phyloP scores from a whole-genome alignment of 2,888 invertebrate genomes.

The Arrhopalites spinosus region DNA sequence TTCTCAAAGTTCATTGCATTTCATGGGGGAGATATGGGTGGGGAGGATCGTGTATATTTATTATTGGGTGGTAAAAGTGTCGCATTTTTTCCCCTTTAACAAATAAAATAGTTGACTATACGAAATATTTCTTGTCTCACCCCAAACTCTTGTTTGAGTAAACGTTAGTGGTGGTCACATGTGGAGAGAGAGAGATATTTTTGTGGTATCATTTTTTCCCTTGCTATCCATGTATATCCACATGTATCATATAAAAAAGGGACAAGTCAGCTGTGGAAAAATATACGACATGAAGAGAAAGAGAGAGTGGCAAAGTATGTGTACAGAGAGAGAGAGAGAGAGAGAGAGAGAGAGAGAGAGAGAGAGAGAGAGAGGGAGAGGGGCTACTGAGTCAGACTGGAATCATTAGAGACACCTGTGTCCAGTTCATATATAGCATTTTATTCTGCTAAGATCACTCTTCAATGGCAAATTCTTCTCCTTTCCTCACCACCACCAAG shows the following conservation, averaged over 20 bases:
- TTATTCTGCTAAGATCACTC: slow-evolving; percentile 50
- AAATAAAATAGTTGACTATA: no score
- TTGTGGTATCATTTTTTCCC: slow-evolving; percentile 49
- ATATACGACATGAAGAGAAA: slow-evolving; percentile 15
- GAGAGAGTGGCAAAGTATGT: slow-evolving; percentile 10
- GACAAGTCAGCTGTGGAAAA: slow-evolving; percentile 34
- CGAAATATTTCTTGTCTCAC: no score
- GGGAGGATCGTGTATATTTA: no score
- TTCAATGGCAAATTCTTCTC: slow-evolving; percentile 34
- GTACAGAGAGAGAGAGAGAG: slow-evolving; percentile 21
- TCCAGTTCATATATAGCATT: slow-evolving; percentile 48
- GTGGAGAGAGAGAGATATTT: slow-evolving; percentile 38
- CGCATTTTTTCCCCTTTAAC: no score
- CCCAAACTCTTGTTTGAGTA: slow-evolving; percentile 31
- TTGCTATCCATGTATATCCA: slow-evolving; percentile 25
- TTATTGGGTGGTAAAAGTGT: no score
- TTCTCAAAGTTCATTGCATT: no score
- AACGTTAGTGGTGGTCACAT: slow-evolving; percentile 38
- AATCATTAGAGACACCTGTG: slow-evolving; percentile 57
- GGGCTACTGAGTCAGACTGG: slow-evolving; percentile 46
- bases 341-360: slow-evolving; percentile 14
- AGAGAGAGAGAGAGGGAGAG: slow-evolving; percentile 27
- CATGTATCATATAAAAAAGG: slow-evolving; percentile 41
- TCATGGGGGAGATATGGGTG: no score
- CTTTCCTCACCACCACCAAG: background rate